Base-by-base conservation (phyloP, 2,888 invertebrate genomes). In the Drosophila rubida region DNA sequence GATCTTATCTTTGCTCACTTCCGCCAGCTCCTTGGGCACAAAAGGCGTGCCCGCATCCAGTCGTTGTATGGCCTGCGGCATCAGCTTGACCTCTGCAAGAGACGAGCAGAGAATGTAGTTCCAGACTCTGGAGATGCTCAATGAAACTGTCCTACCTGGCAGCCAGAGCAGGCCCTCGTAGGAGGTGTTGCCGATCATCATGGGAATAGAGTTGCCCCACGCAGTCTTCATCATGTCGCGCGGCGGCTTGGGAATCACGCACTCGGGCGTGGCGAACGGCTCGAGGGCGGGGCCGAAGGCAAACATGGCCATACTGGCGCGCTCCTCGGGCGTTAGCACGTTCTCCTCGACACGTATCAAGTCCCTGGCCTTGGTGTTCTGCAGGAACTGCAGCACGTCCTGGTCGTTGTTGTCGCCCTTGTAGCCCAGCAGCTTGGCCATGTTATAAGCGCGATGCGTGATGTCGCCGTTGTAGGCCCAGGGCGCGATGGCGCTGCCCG, bases 191-290 rank as follows among this genome's bases (percentile, higher is more conserved):
- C 92, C 92, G 37, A 92, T 83, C 68, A 92, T 69, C 57, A 91
- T 70, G 4, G 92, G 92, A 51, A 92, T 91, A 2, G 88, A 85
- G 49, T 91, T 90, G 23, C 91, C 79, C 92, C 92, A 92, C 1
- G 91, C 88, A 3, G 78, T 89, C 63, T 83, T 89, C 69, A 90
- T 76, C 91, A 92, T 85, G 48, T 91, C 87, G 1, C 80, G 74
- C 1, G 91, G 91, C 41, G 81, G 72, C 58, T 91, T 90, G 5
- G 90, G 87, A 16, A 92, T 19, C 4, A 92, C 90, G 66, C 91
- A 91, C 2, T 91, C 88, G 0, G 89, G 76, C 2, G 90, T 90
- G 0, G 62, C 22, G 51, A 89, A 92, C 0, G 91, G 91, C 39
- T 92, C 92, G 23, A 91, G 67, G 2, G 89, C 80, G 0, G 92